These are phyloP conservation scores for Drosophila bipectinata DNA, from an alignment of 1,140 invertebrate species.

Conservation along the genomic window DNA sequence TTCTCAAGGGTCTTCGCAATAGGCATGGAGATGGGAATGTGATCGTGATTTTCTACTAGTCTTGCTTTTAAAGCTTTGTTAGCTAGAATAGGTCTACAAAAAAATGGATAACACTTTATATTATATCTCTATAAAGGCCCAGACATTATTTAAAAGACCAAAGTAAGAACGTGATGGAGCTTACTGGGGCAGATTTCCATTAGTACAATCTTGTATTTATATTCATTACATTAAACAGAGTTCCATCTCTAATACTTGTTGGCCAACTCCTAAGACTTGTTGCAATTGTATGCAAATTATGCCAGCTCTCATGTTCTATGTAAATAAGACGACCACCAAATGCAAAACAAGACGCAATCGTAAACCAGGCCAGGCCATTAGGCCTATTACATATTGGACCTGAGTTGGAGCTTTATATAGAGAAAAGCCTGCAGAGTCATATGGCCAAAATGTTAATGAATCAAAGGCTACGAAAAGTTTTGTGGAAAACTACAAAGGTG, in stretches of 20 bases:
- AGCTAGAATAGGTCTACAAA: too few relatives aligned
- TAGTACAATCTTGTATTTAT: not conserved
- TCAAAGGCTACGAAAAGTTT: slow-evolving; percentile 72
- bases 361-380: slow-evolving; percentile 42
- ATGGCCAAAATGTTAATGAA: slow-evolving; percentile 73
- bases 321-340: slow-evolving; percentile 72
- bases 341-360: slow-evolving; percentile 61
- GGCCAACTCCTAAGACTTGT: slow-evolving; percentile 18
- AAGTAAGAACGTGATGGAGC: not conserved
- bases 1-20: slow-evolving; percentile 13
- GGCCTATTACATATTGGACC: slow-evolving; percentile 17
- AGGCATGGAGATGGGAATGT: slow-evolving; percentile 13
- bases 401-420: slow-evolving; percentile 18
- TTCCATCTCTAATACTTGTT: slow-evolving; percentile 3
- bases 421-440: slow-evolving; percentile 29
- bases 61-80: not conserved
- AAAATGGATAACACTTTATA: too few relatives aligned
- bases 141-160: too few relatives aligned
- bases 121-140: too few relatives aligned
- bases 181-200: not conserved
- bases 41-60: not conserved
- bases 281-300: slow-evolving; percentile 81
- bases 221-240: not conserved
- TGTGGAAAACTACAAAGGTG: slow-evolving; percentile 58
- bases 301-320: slow-evolving; percentile 74